Base-by-base conservation (phyloP, 2,113 vertebrate species). In the Channa argus region DNA sequence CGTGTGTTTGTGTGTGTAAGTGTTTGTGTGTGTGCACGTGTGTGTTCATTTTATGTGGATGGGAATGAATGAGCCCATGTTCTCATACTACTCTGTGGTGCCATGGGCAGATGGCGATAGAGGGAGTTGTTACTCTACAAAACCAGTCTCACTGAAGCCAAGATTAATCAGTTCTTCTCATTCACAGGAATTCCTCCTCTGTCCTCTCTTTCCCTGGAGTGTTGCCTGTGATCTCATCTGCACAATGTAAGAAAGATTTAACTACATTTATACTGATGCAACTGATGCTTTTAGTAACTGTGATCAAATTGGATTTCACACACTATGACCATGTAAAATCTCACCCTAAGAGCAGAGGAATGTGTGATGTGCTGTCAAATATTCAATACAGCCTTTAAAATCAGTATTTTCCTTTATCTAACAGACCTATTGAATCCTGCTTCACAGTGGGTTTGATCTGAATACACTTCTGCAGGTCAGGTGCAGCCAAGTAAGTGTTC, bases 401-500 rank as follows among this genome's bases (percentile, higher is more conserved):
- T 46, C 46, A 37, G 33, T 33, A 1, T 67, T 66, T 75, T 54
- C 11, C 24, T 56, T 14, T 75, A 33, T 64, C 46, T 6, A 37
- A 72, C 76, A 91, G 87, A 86, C 77, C 39, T 37, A 50, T 54
- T 46, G 43, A 76, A 59, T 39, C 59, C 37, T 45, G 14, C 47
- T 46, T 69, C 46, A 63, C 50, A 0, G 0, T 15, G 74, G 3
- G 56, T 71, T 73, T 72, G 70, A 72, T 74, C 15, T 56, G 12
- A 74, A 77, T 37, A 65, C 15, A 37, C 51, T 50, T 70, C 63
- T 61, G 80, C 63, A 59, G 65, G 69, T 34, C 39, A 45, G 67
- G 54, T 9, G 15, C 59, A 66, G 63, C 60, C 45, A 82, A 75
- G 88, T 88, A 82, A 87, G 89, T 82, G 9, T 11, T 61, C 14